Conservation (phyloP, 2,888 invertebrate genomes). For the Fabriciana adippe region DNA sequence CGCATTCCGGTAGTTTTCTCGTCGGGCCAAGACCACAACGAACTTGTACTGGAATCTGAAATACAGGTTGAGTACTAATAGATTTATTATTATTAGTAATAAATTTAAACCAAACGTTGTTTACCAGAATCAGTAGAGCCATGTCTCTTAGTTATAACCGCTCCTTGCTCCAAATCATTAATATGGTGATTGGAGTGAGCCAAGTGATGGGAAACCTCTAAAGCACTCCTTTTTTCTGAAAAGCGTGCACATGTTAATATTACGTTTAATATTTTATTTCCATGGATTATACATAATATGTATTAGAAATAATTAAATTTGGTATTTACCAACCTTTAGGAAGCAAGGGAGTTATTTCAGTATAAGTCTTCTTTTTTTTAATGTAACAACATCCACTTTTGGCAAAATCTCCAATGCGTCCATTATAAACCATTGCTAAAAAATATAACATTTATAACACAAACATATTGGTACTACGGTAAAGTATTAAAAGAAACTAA, state of each 20-base stretch:
- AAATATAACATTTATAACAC: too few species aligned
- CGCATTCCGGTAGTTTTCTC: slow-evolving; percentile 64
- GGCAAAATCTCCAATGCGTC: slow-evolving; percentile 77
- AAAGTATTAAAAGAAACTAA: background rate
- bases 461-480: background rate
- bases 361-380: slow-evolving; percentile 77
- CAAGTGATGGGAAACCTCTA: slow-evolving; percentile 47
- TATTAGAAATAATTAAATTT: background rate
- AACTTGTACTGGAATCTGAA: slow-evolving; percentile 55
- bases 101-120: background rate
- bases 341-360: slow-evolving; percentile 76
- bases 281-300: too few species aligned
- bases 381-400: slow-evolving; percentile 74
- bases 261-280: background rate
- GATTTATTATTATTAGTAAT: background rate
- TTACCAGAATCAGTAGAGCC: slow-evolving; percentile 63
- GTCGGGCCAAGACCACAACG: slow-evolving; percentile 83
- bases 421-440: slow-evolving; percentile 87
- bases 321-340: slow-evolving; percentile 52
- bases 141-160: slow-evolving; percentile 52
- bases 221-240: slow-evolving; percentile 51
- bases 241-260: slow-evolving; percentile 13
- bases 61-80: slow-evolving; percentile 12
- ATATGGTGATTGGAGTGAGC: slow-evolving; percentile 43
- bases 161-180: slow-evolving; percentile 56